Evolutionary conservation across 2,113 vertebrate genomes (phyloP), one percentile per base, ranked within the genome.

Genomic region (Chaetorhynchus papuensis): DNA sequence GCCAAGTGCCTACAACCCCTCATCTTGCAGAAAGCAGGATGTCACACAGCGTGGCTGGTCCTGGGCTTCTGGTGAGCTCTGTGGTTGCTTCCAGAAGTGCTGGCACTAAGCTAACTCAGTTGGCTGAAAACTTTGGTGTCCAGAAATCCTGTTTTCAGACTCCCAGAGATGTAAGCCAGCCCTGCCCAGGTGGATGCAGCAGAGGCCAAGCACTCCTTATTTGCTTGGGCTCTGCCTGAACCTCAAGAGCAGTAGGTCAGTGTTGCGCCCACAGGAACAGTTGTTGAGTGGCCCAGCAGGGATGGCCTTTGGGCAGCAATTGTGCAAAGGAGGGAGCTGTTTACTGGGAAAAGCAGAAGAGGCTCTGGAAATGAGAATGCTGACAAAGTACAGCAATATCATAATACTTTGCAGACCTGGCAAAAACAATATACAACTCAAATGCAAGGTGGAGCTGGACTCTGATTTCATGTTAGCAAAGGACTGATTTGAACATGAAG

Each of bases 41-140:
- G 0, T 71, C 1, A 0, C 15, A 14, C 56, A 30, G 28, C 0
- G 0, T 52, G 74, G 57, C 53, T 74, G 53, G 30, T 45, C 63
- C 44, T 60, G 33, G 66, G 16, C 41, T 83, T 16, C 14, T 6
- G 8, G 27, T 85, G 42, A 44, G 24, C 53, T 76, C 59, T 86
- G 45, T 19, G 31, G 31, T 56, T 83, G 19, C 79, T 86, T 90
- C 44, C 45, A 60, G 63, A 80, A 72, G 31, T 28, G 44, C 57
- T 86, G 63, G 31, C n/a, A 18, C 83, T 68, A 41, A 71, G 44
- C 44, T 78, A 24, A 44, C 18, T 41, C 61, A 27, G 23, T 56
- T 79, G 79, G 53, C 70, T 69, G 75, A 27, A 64, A 56, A 15
- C 17, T 35, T 63, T 10, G 27, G 16, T 59, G 16, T 56, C 13